Evolutionary conservation across 2,113 vertebrate genomes (phyloP), one percentile per base, ranked within the genome.

Genomic region (Marcusenius ussheri): DNA sequence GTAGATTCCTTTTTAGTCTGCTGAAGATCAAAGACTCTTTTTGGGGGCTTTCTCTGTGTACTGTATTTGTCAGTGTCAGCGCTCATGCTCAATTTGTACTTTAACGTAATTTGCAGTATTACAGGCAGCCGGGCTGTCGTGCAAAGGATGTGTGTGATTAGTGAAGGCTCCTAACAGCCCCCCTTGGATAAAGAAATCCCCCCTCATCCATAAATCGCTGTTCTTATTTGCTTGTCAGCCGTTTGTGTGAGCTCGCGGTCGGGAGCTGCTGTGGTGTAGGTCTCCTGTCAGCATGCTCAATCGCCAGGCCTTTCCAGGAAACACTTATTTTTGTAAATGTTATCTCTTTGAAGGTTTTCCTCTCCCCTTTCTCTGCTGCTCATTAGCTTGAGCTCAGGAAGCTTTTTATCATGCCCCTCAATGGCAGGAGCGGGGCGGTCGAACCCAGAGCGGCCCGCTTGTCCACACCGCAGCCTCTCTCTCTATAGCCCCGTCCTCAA

Each of bases 391-490:
- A 92, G 90, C 92, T 96, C 94, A 94, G 95, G 95, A 96, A 96
- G 94, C 95, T 95, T 95, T 96, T 95, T 94, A 96, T 96, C 93
- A 94, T 93, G 94, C 92, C 92, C 92, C 92, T 94, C 94, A 95
- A 94, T 94, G 93, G 93, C 93, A 92, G 93, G 91, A 92, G 91
- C 21, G 89, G 92, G 94, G 95, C 93, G 91, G 93, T 94, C 62
- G 93, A 93, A 91, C 93, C 93, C 93, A 91, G 94, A 94, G 93
- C 91, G 93, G 91, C 92, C 93, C 89, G 62, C 62, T 70, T 13
- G n/a, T 70, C 62, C 62, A 11, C 27, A 1, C 62, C 62, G 1
- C 27, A 87, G 92, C 93, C 93, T 94, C 93, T 92, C 93, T 94
- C 93, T 94, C 90, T 19, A 87, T 86, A 89, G 90, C 90, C 84